Evolutionary conservation across 2,888 invertebrate genomes (phyloP).

Genomic region (Tachina fera): DNA sequence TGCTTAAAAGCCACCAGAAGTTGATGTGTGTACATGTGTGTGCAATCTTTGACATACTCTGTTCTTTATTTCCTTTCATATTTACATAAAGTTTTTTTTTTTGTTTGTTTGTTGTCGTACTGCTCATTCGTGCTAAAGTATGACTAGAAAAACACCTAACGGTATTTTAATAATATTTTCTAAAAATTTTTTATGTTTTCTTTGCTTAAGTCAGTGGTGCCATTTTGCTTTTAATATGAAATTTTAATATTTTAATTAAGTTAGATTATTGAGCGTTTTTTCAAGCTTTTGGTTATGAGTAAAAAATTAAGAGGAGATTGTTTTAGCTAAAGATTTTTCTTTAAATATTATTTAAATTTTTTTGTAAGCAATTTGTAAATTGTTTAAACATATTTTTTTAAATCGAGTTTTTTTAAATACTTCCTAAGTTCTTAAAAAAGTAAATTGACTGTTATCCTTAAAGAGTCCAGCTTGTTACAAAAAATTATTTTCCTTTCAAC

Average conservation of each 20-base stretch:
- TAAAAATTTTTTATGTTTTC: neutral
- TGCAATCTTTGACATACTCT: conserved; percentile 7
- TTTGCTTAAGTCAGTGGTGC: neutral
- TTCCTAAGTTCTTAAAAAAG: no score
- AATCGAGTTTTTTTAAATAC: no score
- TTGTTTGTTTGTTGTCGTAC: neutral
- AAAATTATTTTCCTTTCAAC: no score
- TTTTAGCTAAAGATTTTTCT: neutral
- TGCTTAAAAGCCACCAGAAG: neutral
- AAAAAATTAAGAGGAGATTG: no score
- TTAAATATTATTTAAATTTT: no score
- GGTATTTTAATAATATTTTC: conserved; percentile 14
- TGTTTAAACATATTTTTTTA: no score
- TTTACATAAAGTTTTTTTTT: conserved; percentile 7
- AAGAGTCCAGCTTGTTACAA: no score
- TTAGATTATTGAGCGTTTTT: conserved; percentile 3
- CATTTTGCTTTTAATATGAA: neutral
- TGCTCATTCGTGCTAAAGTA: neutral
- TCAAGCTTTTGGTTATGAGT: neutral
- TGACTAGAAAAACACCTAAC: neutral
- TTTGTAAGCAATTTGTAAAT: no score
- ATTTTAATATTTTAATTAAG: conserved; percentile 58
- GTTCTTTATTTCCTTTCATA: neutral
- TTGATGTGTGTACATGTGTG: neutral
- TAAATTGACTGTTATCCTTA: no score